Percentiles rank a stretch among this genome's conserved stretches.
Evolutionary conservation across 2,797 vertebrate genomes (phyloP).

Genomic region (Psittacula echo): DNA sequence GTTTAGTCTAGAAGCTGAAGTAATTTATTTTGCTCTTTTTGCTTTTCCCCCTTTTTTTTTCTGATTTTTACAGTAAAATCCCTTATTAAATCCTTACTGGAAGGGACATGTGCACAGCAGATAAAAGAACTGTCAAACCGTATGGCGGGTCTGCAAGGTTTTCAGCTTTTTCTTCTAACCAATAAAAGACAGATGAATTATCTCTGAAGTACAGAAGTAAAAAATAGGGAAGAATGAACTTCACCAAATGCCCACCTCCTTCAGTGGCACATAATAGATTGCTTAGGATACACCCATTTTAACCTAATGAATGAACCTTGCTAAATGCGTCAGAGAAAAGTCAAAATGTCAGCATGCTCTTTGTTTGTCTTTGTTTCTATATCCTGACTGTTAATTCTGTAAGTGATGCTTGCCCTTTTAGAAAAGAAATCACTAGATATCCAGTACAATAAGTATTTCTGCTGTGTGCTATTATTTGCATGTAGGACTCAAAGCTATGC

Average conservation of each 20-base stretch:
- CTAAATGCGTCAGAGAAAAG: neutral
- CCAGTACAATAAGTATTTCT: slow-evolving; percentile 1
- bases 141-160: neutral
- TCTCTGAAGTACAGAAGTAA: slow-evolving; percentile 23
- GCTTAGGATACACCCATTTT: neutral
- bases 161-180: slow-evolving; percentile 25
- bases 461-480: neutral
- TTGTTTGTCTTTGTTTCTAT: neutral
- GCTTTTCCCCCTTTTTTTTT: neutral
- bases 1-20: slow-evolving; percentile 13
- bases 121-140: slow-evolving; percentile 22
- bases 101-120: neutral
- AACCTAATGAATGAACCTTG: neutral
- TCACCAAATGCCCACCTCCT: neutral
- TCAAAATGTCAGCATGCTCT: neutral
- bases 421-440: neutral
- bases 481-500: neutral
- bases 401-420: neutral
- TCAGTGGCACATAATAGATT: neutral
- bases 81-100: neutral
- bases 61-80: neutral
- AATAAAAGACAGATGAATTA: neutral
- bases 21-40: slow-evolving; percentile 2
- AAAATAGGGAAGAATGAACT: neutral
- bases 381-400: neutral